phyloP scores from a whole-genome alignment of 1,140 invertebrate species.

The Ericerus pela region DNA sequence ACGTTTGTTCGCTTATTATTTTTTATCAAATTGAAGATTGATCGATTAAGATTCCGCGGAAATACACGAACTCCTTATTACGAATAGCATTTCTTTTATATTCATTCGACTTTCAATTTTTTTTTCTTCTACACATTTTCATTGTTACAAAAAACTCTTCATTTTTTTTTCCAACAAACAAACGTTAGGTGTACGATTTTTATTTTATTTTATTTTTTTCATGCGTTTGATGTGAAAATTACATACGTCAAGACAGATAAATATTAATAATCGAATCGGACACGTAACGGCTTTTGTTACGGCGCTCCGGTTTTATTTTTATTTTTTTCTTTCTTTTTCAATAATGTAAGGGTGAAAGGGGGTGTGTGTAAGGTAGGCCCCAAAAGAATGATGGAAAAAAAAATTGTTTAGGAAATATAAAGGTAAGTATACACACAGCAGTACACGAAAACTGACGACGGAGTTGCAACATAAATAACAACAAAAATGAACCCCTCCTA shows the following conservation, averaged over 20 bases:
- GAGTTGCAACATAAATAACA: slow-evolving; percentile 11
- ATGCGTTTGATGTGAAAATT: slow-evolving; percentile 7
- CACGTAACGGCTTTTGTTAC: slow-evolving; percentile 4
- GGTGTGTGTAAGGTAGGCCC: not conserved
- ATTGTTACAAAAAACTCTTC: too few species aligned
- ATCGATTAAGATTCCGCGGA: slow-evolving; percentile 5
- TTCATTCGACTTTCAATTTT: too few species aligned
- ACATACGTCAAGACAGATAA: slow-evolving; percentile 12
- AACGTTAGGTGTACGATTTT: too few species aligned
- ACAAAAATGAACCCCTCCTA: slow-evolving; percentile 12
- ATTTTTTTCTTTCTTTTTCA: too few species aligned
- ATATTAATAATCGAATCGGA: slow-evolving; percentile 12
- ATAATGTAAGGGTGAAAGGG: not conserved
- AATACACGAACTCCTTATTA: slow-evolving; percentile 3
- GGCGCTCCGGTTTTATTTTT: too few species aligned
- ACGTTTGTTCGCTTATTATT: too few species aligned
- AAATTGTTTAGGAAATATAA: slow-evolving; percentile 1
- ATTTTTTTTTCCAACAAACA: slow-evolving; percentile 9
- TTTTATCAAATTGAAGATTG: too few species aligned
- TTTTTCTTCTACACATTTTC: too few species aligned
- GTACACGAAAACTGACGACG: too few species aligned
- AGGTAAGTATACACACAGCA: slow-evolving; percentile 7
- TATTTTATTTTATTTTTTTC: slow-evolving; percentile 3
- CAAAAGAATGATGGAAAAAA: not conserved
- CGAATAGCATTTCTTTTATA: too few species aligned